Conservation (phyloP, 2,888 invertebrate genomes). For the Desoria tigrina region DNA sequence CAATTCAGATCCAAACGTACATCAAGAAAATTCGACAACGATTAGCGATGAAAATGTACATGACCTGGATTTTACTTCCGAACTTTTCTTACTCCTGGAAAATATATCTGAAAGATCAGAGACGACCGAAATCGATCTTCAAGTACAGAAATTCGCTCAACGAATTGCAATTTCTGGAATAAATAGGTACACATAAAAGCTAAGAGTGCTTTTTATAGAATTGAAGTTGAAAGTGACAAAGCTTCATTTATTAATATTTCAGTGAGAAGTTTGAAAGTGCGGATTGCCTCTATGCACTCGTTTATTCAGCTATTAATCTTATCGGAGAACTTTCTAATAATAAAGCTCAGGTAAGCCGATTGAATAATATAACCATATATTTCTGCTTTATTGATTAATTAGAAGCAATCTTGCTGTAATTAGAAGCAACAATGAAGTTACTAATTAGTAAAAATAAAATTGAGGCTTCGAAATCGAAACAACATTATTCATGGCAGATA, state of each 20-base stretch:
- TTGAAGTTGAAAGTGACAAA: background rate
- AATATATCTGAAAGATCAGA: background rate
- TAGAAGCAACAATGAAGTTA: no score
- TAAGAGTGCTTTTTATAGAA: background rate
- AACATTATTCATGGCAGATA: no score
- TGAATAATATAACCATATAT: background rate
- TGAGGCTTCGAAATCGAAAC: no score
- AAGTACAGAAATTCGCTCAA: slow-evolving; percentile 8
- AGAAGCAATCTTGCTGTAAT: background rate
- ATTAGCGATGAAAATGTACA: no score
- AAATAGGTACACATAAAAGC: background rate
- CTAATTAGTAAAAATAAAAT: no score
- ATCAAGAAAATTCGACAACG: no score
- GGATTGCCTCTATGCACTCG: slow-evolving; percentile 36
- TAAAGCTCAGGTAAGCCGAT: slow-evolving; percentile 34
- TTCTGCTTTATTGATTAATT: background rate
- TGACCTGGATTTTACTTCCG: no score
- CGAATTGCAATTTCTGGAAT: background rate
- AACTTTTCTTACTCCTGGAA: slow-evolving; percentile 1
- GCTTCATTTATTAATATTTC: background rate
- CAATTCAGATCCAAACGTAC: no score
- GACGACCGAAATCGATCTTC: background rate
- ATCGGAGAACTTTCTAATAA: slow-evolving; percentile 37
- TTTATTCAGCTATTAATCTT: slow-evolving; percentile 32
- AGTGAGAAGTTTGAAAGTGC: slow-evolving; percentile 39